Base-by-base conservation (phyloP, 2,888 invertebrate species). In the Dinocampus coccinellae region DNA sequence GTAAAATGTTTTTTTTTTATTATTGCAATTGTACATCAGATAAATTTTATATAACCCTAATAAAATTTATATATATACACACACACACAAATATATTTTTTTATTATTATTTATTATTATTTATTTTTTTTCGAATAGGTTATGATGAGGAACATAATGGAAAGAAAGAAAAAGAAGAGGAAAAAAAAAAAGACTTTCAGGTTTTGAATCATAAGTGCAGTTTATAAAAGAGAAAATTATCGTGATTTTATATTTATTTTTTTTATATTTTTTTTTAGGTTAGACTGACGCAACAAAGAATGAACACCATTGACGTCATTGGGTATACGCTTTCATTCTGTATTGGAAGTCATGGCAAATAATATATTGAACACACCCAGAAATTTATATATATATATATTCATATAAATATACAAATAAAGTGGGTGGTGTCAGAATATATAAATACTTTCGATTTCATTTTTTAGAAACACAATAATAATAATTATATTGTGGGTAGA, bases 221-320 rank as follows among this genome's bases (percentile, higher is more conserved):
- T 58, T 58, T 58, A 20, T 33, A 58, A 58, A 58, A 58, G 58
- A 58, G 58, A 58, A 58, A 58, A 33, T 58, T 29, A 29, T 29
- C 29, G 3, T n/a, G n/a, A n/a, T n/a, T n/a, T n/a, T n/a, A n/a
- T n/a, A n/a, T n/a, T n/a, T n/a, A n/a, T 29, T 29, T 29, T 3
- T 26, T 24, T 55, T 24, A 11, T 22, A 3, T 26, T 24, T 33
- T 58, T 58, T 58, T 58, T 34, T n/a, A 7, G 34, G 16, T 34
- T n/a, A 33, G 16, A 34, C 20, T 58, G 58, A 58, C 58, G 58
- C 58, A 58, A 58, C 58, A 58, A 58, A 16, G 3, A 16, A 58
- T 16, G 1, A 20, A 33, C 33, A 58, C 16, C n/a, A 58, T 58
- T 58, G 58, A 58, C 58, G 58, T 58, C 58, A 58, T 26, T 58